Evolutionary conservation across 2,113 vertebrate genomes (phyloP).

Genomic region (Scytalopus superciliaris): DNA sequence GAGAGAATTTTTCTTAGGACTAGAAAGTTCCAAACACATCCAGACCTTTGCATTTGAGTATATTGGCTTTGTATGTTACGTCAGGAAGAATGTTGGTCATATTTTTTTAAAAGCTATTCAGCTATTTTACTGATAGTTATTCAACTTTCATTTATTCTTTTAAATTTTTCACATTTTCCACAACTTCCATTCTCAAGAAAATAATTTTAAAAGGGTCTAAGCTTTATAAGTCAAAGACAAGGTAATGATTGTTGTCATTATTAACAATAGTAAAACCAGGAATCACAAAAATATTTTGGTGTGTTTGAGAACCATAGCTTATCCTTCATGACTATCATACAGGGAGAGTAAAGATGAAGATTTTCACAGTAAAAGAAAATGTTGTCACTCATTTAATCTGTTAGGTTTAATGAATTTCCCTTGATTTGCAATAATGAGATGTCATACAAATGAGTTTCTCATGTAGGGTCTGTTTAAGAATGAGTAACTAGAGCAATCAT

Average conservation of each 20-base stretch:
- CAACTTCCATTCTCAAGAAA: neutral
- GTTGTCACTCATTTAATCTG: neutral
- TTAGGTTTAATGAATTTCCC: neutral
- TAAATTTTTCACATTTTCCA: neutral
- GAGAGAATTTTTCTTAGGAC: neutral
- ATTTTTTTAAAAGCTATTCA: neutral
- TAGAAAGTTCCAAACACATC: neutral
- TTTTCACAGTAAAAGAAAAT: neutral
- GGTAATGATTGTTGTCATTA: neutral
- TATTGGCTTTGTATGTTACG: neutral
- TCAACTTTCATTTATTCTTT: neutral
- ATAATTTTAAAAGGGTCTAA: neutral
- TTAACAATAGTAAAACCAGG: neutral
- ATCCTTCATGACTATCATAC: neutral
- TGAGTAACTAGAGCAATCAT: neutral
- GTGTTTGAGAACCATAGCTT: neutral
- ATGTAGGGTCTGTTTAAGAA: neutral
- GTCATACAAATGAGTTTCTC: neutral
- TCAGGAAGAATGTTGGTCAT: rapidly evolving
- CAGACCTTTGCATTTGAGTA: neutral
- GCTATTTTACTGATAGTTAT: neutral
- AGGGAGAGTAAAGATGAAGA: neutral
- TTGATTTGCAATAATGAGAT: neutral
- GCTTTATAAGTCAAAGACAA: neutral
- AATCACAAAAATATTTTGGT: neutral